These are phyloP conservation scores for Pseudocheirus occidentalis DNA, from an alignment of 2,797 vertebrate species.

Conservation along the genomic window DNA sequence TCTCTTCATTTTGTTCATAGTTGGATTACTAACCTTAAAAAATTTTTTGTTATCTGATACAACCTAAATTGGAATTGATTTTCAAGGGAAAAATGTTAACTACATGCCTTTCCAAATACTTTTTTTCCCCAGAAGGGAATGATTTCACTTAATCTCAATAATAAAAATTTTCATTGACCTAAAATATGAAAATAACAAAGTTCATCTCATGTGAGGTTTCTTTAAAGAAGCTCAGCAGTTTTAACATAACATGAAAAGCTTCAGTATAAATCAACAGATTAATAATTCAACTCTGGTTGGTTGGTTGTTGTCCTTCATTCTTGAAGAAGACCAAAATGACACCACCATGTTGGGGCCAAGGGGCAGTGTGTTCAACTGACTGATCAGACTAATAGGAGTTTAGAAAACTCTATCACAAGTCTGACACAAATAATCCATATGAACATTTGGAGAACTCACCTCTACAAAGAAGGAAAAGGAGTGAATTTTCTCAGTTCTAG, in stretches of 20 bases:
- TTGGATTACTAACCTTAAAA: constrained; percentile 4
- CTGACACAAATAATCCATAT: neutral
- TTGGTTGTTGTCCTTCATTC: neutral
- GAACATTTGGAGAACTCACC: neutral
- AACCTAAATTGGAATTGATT: neutral
- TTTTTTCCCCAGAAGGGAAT: neutral
- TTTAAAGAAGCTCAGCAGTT: constrained; percentile 30
- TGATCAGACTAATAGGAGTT: neutral
- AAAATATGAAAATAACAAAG: constrained; percentile 24
- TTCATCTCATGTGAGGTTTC: constrained; percentile 37
- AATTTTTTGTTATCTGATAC: neutral
- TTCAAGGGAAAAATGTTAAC: constrained; percentile 14
- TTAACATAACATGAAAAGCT: constrained; percentile 21
- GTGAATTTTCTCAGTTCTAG: neutral
- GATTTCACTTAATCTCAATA: neutral
- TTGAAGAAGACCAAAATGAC: neutral
- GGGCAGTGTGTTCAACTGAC: neutral
- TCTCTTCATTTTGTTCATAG: neutral
- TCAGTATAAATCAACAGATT: neutral
- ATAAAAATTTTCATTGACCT: constrained; percentile 30
- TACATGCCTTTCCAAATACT: constrained; percentile 10
- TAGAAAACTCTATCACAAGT: neutral
- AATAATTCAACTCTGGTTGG: neutral
- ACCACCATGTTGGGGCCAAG: neutral
- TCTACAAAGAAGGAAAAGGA: neutral